Conservation (phyloP, 2,113 vertebrate genomes). For the Mormyrus iriodes region DNA sequence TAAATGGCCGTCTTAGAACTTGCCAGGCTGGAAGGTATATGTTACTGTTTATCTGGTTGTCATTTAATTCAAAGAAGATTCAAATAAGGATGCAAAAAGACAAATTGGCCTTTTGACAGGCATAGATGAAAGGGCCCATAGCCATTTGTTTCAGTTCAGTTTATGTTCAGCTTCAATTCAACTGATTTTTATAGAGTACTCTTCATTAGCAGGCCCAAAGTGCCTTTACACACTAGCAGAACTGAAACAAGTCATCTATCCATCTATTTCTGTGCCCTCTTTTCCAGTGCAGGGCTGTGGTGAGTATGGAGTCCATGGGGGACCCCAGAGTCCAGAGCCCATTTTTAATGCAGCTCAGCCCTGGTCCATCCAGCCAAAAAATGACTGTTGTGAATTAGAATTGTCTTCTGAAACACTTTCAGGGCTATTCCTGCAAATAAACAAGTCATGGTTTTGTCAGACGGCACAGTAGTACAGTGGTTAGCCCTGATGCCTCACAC, state of each 20-base stretch:
- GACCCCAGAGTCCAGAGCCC: too few species aligned
- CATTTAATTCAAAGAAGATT: too few species aligned
- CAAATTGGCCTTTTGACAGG: not conserved
- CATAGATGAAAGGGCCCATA: not conserved
- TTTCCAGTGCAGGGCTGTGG: not conserved
- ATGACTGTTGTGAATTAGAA: too few species aligned
- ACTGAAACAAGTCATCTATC: not conserved
- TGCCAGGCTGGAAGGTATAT: not conserved
- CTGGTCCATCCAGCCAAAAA: not conserved
- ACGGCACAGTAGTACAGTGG: too few species aligned
- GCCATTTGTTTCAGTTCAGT: not conserved
- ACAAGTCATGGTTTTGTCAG: not conserved
- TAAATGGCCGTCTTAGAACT: not conserved
- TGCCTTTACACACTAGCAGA: not conserved
- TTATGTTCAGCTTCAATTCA: not conserved
- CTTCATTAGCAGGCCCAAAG: not conserved
- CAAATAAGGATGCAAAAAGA: not conserved
- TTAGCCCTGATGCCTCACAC: too few species aligned
- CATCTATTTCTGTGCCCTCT: not conserved
- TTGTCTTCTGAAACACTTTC: too few species aligned
- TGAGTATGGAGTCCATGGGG: not conserved
- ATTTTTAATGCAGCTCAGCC: too few species aligned
- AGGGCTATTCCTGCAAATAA: not conserved
- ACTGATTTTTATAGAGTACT: not conserved
- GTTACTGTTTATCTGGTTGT: too few species aligned